Base-by-base conservation (phyloP, 2,113 vertebrate genomes). In the Laticauda colubrina region DNA sequence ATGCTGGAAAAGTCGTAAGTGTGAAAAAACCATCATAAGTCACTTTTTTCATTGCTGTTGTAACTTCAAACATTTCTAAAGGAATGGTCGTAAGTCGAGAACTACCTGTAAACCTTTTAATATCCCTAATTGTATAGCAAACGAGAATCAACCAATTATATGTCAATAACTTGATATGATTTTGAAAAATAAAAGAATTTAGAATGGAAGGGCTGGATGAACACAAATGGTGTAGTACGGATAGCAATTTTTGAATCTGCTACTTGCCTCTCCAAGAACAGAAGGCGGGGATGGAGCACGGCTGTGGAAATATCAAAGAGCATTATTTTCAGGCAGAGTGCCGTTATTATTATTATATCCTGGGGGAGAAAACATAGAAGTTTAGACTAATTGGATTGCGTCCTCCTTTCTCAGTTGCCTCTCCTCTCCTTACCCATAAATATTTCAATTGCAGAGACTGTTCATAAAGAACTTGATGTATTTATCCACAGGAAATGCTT, bases 71-170 rank as follows among this genome's bases (percentile, higher is more conserved):
- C 55, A 56, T 56, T 56, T 56, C 18, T 15, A 20, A 56, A 5
- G 14, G 55, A 56, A 56, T 56, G 18, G 18, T 5, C 18, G 18
- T 56, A 56, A 56, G 55, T 20, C 1, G 55, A 56, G 18, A 20
- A 56, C 55, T 56, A 20, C 55, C 18, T 5, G 91, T 1, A 53
- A 56, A 15, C 53, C 2, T 55, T 94, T 26, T 92, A 95, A 90
- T 86, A 89, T 90, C 89, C 48, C 89, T 96, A 89, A 94, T 93
- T 94, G 93, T 92, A 91, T 92, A 92, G 89, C 61, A 95, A 94
- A 87, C 34, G 48, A 91, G 89, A 91, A 95, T 39, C 90, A 89
- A 90, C 93, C 88, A 88, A 90, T 95, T 56, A 56, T 34, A 1
- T 29, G 94, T 89, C 0, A 0, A 45, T 75, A 64, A 92, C 7